Evolutionary conservation across 2,113 vertebrate genomes (phyloP).

Genomic region (Crypturellus undulatus): DNA sequence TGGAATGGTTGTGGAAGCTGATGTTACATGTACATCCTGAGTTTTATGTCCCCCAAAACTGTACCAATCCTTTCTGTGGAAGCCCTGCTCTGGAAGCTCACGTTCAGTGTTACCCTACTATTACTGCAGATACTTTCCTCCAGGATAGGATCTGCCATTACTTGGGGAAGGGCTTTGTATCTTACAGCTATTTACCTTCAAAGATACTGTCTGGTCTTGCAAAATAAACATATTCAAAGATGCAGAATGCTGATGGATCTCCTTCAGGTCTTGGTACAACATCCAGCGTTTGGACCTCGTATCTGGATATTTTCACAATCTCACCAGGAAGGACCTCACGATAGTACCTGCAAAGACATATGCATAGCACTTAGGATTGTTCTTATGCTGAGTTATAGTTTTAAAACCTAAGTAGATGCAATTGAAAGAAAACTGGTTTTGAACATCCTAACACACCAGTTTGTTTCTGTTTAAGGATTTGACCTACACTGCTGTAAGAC

Average conservation of each 20-base stretch:
- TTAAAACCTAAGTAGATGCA: neutral
- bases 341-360: slow-evolving; percentile 84
- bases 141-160: neutral
- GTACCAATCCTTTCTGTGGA: neutral
- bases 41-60: neutral
- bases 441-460: neutral
- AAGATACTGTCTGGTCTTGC: slow-evolving; percentile 98
- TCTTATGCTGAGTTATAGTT: neutral
- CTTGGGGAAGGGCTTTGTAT: neutral
- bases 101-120: neutral
- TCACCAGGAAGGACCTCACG: slow-evolving; percentile 95
- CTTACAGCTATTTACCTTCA: slow-evolving; percentile 83
- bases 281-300: slow-evolving; percentile 87
- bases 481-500: neutral
- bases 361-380: neutral
- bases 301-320: slow-evolving; percentile 94
- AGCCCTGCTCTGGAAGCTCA: neutral
- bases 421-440: neutral
- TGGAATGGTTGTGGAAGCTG: neutral
- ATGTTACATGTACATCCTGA: neutral
- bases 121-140: neutral
- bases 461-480: neutral
- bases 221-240: slow-evolving; percentile 99
- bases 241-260: slow-evolving; percentile 93
- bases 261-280: slow-evolving; percentile 85